Evolutionary conservation across 1,140 invertebrate species (phyloP).

Genomic region (Daktulosphaira vitifoliae): DNA sequence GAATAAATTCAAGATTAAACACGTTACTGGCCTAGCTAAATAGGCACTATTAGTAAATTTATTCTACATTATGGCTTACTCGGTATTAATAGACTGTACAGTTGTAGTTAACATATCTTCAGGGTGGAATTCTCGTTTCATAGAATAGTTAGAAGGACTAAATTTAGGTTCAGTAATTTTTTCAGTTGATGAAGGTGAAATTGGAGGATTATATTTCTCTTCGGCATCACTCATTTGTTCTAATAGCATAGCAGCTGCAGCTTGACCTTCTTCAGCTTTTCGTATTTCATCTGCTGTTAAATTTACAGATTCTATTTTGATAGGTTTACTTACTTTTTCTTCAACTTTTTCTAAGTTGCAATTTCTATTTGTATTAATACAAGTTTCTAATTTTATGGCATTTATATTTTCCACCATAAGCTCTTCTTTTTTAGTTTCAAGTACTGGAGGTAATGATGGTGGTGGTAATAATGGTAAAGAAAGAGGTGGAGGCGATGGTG

Average conservation of each 20-base stretch:
- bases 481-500: background rate
- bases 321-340: background rate
- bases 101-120: constrained; percentile 31
- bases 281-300: constrained; percentile 30
- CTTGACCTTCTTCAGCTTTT: constrained; percentile 30
- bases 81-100: constrained; percentile 4
- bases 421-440: background rate
- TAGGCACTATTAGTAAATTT: too few relatives aligned
- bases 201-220: constrained; percentile 7
- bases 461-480: background rate
- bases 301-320: constrained; percentile 1
- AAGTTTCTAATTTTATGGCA: constrained; percentile 11
- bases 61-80: constrained; percentile 4
- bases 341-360: background rate
- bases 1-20: too few relatives aligned
- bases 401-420: constrained; percentile 5
- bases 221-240: constrained; percentile 25
- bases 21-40: too few relatives aligned
- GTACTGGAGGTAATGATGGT: background rate
- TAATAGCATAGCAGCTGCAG: constrained; percentile 29
- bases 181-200: background rate
- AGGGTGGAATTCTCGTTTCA: constrained; percentile 21
- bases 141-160: constrained; percentile 2
- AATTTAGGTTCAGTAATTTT: constrained; percentile 4
- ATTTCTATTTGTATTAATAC: background rate